phyloP scores from a whole-genome alignment of 2,888 invertebrate genomes.

The Pelosia muscerda region DNA sequence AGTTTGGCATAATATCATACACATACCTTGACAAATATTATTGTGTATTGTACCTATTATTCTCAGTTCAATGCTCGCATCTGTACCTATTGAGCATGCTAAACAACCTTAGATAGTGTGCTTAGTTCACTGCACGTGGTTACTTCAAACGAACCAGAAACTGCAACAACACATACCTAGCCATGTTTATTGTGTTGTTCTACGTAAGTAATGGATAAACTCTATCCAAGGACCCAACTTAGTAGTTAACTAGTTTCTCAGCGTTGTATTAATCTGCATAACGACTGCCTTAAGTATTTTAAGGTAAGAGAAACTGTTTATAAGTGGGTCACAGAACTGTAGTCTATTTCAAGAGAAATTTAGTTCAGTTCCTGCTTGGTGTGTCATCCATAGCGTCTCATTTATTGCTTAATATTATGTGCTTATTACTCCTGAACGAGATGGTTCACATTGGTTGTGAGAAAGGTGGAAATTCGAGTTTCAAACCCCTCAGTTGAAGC shows the following conservation, averaged over 20 bases:
- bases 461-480: neutral
- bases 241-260: slow-evolving; percentile 7
- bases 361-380: neutral
- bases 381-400: neutral
- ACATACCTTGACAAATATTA: no score
- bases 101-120: no score
- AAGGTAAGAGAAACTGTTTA: slow-evolving; percentile 10
- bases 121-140: neutral
- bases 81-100: neutral
- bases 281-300: slow-evolving; percentile 11
- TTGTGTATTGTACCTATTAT: no score
- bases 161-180: neutral
- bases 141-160: neutral
- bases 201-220: slow-evolving; percentile 11
- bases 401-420: neutral
- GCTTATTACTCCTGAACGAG: neutral
- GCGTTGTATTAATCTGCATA: slow-evolving; percentile 20
- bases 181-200: neutral
- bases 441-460: neutral
- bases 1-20: neutral
- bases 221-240: slow-evolving; percentile 12
- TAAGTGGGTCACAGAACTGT: slow-evolving; percentile 7
- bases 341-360: neutral
- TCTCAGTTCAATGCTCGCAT: neutral
- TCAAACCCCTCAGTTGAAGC: neutral